These are phyloP conservation scores for Teleopsis dalmanni DNA, from an alignment of 1,140 invertebrate genomes.

Conservation along the genomic window DNA sequence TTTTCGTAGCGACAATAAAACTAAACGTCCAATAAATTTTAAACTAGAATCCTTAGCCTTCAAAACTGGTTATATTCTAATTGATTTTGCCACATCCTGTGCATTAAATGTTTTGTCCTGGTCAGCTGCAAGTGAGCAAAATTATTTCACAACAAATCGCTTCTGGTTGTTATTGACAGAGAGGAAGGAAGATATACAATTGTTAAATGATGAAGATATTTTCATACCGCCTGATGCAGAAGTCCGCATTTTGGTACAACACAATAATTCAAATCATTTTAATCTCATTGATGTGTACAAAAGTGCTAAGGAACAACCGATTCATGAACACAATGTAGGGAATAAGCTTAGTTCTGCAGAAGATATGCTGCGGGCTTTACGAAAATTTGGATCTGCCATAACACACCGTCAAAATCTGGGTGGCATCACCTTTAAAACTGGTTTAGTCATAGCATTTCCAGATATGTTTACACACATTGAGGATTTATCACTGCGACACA, in stretches of 20 bases:
- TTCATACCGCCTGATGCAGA: constrained; percentile 37
- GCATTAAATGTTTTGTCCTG: constrained; percentile 31
- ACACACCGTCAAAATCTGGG: constrained; percentile 34
- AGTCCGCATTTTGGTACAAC: constrained; percentile 19
- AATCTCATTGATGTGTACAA: constrained; percentile 32
- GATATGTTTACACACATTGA: constrained; percentile 38
- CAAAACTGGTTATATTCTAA: constrained; percentile 30
- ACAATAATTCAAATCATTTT: constrained; percentile 1
- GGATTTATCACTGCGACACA: constrained; percentile 45
- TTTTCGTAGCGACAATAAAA: constrained; percentile 23
- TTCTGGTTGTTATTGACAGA: constrained; percentile 31
- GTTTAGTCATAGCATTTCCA: constrained; percentile 39
- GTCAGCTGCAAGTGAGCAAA: constrained; percentile 32
- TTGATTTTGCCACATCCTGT: constrained; percentile 23
- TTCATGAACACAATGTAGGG: constrained; percentile 18
- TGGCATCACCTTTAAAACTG: constrained; percentile 32
- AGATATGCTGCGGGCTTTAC: constrained; percentile 21
- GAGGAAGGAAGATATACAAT: constrained; percentile 15
- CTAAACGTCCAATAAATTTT: constrained; percentile 24
- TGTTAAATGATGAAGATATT: constrained; percentile 27
- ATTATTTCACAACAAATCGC: constrained; percentile 37
- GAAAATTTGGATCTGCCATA: constrained; percentile 30
- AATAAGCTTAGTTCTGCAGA: constrained; percentile 8
- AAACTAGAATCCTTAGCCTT: constrained; percentile 16
- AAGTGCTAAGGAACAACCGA: constrained; percentile 22